Conservation (phyloP, 2,888 invertebrate species). For the Acleris laterana region DNA sequence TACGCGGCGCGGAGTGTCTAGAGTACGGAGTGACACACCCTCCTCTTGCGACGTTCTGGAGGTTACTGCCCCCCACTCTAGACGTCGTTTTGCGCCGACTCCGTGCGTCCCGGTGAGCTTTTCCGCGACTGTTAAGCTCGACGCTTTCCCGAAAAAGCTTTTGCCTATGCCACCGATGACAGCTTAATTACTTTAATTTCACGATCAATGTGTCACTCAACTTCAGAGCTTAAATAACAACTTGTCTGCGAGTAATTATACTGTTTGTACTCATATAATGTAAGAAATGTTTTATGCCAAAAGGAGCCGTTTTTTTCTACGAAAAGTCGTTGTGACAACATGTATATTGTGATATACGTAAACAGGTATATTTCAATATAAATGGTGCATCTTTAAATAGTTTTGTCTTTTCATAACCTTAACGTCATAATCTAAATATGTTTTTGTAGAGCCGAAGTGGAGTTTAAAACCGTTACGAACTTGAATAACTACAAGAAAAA, state of each 20-base stretch:
- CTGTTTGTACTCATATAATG: neutral
- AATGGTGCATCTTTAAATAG: too few species aligned
- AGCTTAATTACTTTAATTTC: constrained; percentile 36
- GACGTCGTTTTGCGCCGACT: constrained; percentile 81
- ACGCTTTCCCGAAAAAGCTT: constrained; percentile 46
- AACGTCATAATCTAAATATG: too few species aligned
- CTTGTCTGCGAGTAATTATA: constrained; percentile 18
- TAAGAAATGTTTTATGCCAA: too few species aligned
- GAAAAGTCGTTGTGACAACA: too few species aligned
- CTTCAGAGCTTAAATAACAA: constrained; percentile 25
- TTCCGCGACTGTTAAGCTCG: constrained; percentile 59
- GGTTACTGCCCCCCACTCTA: constrained; percentile 78
- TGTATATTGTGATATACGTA: too few species aligned
- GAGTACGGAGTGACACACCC: constrained; percentile 66
- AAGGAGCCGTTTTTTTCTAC: too few species aligned
- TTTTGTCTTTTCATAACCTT: too few species aligned
- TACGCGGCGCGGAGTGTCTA: constrained; percentile 70
- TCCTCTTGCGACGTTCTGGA: constrained; percentile 62
- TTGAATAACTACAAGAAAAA: too few species aligned
- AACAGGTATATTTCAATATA: too few species aligned
- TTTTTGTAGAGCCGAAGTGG: too few species aligned
- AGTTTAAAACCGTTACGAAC: too few species aligned
- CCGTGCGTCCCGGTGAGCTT: constrained; percentile 62
- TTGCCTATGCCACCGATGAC: constrained; percentile 28
- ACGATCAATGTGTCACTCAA: constrained; percentile 34